Evolutionary conservation across 2,888 invertebrate genomes (phyloP).

Genomic region (Chrysolina haemoptera): DNA sequence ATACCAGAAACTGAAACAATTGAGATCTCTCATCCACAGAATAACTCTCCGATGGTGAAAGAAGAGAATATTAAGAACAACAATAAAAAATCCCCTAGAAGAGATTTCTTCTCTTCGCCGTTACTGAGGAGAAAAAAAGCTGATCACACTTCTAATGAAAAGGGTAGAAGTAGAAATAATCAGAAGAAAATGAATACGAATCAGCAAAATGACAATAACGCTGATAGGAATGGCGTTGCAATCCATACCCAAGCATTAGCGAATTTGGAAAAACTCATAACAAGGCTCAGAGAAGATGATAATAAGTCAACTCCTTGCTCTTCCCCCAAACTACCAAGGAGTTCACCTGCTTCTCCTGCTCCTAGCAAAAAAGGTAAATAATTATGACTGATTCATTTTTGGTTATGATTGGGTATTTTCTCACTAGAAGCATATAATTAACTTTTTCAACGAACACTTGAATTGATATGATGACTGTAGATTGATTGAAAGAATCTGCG

Average conservation of each 20-base stretch:
- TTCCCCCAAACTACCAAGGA: slow-evolving; percentile 79
- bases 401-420: not conserved
- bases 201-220: slow-evolving; percentile 38
- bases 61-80: slow-evolving; percentile 53
- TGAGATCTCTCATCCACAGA: slow-evolving; percentile 36
- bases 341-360: slow-evolving; percentile 83
- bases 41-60: slow-evolving; percentile 32
- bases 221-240: slow-evolving; percentile 59
- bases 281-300: slow-evolving; percentile 73
- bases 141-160: slow-evolving; percentile 55
- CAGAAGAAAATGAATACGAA: slow-evolving; percentile 55
- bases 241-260: slow-evolving; percentile 73
- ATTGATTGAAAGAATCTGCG: too few relatives aligned
- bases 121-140: slow-evolving; percentile 67
- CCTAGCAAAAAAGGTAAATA: slow-evolving; percentile 76
- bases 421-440: too few relatives aligned
- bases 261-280: slow-evolving; percentile 74
- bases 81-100: slow-evolving; percentile 61
- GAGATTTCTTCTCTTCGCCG: slow-evolving; percentile 69
- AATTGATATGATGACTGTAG: too few relatives aligned
- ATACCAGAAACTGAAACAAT: slow-evolving; percentile 62
- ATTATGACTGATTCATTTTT: not conserved
- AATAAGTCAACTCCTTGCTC: slow-evolving; percentile 71
- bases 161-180: slow-evolving; percentile 60
- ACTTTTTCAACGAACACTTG: too few relatives aligned